phyloP scores from a whole-genome alignment of 2,113 vertebrate genomes.

The Sarotherodon lohbergeri region DNA sequence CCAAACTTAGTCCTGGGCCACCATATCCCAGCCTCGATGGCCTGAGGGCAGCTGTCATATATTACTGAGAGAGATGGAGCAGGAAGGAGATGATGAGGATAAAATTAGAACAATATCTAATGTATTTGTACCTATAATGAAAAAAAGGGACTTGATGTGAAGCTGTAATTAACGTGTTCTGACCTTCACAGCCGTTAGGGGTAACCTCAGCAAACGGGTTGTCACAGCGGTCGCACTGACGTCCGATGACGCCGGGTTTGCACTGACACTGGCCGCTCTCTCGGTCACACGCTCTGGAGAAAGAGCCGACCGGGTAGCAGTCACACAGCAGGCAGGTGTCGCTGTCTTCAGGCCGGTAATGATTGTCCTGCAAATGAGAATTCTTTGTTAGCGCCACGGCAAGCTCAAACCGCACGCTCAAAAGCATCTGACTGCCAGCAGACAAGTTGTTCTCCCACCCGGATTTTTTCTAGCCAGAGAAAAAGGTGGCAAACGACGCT shows the following conservation, averaged over 20 bases:
- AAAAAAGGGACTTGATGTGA: background rate
- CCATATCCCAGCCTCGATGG: constrained; percentile 89
- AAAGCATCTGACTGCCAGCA: background rate
- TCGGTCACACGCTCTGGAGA: constrained; percentile 83
- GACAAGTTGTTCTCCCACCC: background rate
- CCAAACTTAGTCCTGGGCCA: constrained; percentile 96
- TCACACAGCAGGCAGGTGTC: constrained; percentile 84
- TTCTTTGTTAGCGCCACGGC: background rate
- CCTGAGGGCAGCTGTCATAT: constrained; percentile 94
- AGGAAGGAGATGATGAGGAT: background rate
- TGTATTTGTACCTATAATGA: background rate
- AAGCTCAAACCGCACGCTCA: background rate
- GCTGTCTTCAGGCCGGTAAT: constrained; percentile 77
- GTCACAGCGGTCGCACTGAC: constrained; percentile 91
- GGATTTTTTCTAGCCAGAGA: background rate
- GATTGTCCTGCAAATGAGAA: constrained; percentile 81
- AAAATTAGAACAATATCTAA: background rate
- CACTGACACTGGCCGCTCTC: constrained; percentile 88
- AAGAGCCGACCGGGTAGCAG: constrained; percentile 88
- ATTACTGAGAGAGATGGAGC: constrained; percentile 76
- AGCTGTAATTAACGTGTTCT: background rate
- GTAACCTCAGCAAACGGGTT: constrained; percentile 97
- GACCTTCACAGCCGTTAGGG: constrained; percentile 88
- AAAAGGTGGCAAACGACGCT: background rate
- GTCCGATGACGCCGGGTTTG: constrained; percentile 90